Evolutionary conservation across 2,797 vertebrate species (phyloP).

Genomic region (Dendrocincla fuliginosa): DNA sequence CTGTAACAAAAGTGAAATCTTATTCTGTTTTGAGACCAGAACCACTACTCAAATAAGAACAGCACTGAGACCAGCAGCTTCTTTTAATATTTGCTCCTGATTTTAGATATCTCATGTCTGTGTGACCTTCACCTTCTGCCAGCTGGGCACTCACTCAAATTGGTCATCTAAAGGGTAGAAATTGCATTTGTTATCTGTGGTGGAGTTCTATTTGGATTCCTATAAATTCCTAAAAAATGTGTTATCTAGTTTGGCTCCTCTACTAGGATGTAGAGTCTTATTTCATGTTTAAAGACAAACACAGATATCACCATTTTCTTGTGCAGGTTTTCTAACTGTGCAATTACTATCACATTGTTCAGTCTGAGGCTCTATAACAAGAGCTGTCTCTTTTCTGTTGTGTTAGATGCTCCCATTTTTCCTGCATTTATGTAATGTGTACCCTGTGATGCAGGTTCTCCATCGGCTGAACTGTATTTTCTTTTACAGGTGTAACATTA

Average conservation of each 20-base stretch:
- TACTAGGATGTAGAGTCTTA: background rate
- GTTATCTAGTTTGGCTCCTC: background rate
- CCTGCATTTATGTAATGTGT: background rate
- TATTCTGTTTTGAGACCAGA: background rate
- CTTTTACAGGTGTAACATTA: background rate
- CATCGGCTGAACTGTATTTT: background rate
- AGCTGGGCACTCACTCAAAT: background rate
- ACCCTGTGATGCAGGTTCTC: background rate
- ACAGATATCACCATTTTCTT: background rate
- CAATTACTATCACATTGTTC: background rate
- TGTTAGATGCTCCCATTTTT: background rate
- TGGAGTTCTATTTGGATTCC: background rate
- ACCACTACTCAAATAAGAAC: background rate
- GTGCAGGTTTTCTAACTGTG: background rate
- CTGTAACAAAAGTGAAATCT: background rate
- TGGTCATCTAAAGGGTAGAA: background rate
- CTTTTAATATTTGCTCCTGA: background rate
- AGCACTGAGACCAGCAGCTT: background rate
- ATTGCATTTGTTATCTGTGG: background rate
- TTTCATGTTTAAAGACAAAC: accelerated
- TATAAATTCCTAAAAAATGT: background rate
- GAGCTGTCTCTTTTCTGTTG: background rate
- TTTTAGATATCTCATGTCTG: background rate
- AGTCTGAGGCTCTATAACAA: background rate
- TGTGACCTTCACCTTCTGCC: background rate